A percentile compares a stretch with the other conserved stretches of the same genome.
Evolutionary conservation across 1,140 invertebrate species (phyloP).

Genomic region (Heliconius nattereri): DNA sequence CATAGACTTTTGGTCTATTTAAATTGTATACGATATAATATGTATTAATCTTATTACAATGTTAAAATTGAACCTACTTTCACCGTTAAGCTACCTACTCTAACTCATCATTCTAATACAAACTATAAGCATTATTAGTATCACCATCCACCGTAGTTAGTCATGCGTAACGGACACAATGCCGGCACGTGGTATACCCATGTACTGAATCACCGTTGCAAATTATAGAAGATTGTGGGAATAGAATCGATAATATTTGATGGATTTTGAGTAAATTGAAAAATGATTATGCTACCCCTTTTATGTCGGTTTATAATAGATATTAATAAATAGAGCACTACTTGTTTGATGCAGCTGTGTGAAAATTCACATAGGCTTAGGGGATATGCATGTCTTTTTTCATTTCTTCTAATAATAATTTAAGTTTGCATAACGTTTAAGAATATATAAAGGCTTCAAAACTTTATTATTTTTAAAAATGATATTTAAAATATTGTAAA

Average conservation of each 20-base stretch:
- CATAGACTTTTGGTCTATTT: no score
- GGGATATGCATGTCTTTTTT: background rate
- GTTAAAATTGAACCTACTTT: background rate
- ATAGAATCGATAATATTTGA: background rate
- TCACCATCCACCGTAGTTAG: background rate
- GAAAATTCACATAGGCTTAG: no score
- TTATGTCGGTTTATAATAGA: background rate
- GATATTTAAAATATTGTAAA: no score
- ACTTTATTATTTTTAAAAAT: no score
- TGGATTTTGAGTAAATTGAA: background rate
- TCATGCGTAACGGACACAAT: slow-evolving; percentile 20
- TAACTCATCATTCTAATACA: background rate
- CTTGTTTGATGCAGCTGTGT: background rate
- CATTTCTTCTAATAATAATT: no score
- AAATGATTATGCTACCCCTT: slow-evolving; percentile 8
- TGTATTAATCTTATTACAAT: no score
- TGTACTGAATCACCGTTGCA: slow-evolving; percentile 16
- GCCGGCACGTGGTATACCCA: slow-evolving; percentile 32
- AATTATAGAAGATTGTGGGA: slow-evolving; percentile 37
- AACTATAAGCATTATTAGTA: background rate
- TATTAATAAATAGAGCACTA: background rate
- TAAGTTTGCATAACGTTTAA: no score
- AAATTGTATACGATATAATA: no score
- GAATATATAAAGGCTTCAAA: no score
- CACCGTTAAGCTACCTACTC: no score